phyloP scores from a whole-genome alignment of 2,797 vertebrate genomes.

The Brachymystax lenok region DNA sequence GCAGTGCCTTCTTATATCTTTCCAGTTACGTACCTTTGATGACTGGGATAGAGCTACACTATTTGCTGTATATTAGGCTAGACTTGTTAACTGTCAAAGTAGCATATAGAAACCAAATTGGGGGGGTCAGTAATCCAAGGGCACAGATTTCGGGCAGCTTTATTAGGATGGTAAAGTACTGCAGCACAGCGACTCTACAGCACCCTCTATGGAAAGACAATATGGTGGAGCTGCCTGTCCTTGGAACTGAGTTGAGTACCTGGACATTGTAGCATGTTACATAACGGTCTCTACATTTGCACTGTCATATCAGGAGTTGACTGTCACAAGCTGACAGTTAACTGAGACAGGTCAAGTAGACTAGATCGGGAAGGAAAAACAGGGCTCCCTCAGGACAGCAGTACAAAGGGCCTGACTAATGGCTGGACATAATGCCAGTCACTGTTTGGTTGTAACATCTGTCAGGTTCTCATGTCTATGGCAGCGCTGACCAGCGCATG shows the following conservation, averaged over 20 bases:
- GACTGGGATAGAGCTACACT: background rate
- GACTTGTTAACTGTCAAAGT: background rate
- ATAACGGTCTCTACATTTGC: background rate
- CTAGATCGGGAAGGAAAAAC: background rate
- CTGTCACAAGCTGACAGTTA: background rate
- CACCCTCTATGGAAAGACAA: conserved; percentile 18
- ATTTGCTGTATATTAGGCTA: background rate
- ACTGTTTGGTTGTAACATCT: background rate
- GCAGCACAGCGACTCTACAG: conserved; percentile 7
- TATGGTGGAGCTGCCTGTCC: background rate
- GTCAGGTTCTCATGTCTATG: conserved; percentile 20
- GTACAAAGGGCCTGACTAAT: conserved; percentile 12
- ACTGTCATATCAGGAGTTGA: background rate
- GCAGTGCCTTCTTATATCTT: background rate
- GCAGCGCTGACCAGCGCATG: conserved; percentile 9
- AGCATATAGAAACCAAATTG: background rate
- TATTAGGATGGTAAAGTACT: background rate
- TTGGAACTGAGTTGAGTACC: background rate
- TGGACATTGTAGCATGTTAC: background rate
- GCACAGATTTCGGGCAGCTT: background rate
- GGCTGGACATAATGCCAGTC: conserved; percentile 21
- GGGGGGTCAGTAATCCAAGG: too few relatives aligned
- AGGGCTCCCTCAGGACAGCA: background rate
- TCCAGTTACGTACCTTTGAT: background rate
- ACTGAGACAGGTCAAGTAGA: background rate